Conservation (phyloP, 2,113 vertebrate species). For the Tragelaphus imberbis region DNA sequence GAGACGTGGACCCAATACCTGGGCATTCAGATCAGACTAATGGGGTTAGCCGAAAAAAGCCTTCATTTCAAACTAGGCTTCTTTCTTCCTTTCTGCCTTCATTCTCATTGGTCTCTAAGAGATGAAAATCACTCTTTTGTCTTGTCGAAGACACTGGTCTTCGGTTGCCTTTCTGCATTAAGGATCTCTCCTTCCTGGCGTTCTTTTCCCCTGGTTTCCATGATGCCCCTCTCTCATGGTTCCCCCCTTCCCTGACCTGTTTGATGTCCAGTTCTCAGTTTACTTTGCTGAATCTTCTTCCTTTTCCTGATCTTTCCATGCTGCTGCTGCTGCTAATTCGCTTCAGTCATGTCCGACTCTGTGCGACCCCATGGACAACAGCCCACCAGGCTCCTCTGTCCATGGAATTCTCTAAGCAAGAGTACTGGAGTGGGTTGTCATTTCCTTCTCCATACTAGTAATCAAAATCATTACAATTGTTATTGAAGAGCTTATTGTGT, state of each 20-base stretch:
- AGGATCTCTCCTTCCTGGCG: background rate
- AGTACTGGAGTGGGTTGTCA: background rate
- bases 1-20: background rate
- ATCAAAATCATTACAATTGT: background rate
- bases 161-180: background rate
- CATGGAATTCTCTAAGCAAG: background rate
- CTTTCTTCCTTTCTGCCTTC: conserved; percentile 9
- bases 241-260: background rate
- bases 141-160: conserved; percentile 4
- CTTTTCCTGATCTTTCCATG: background rate
- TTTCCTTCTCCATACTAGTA: background rate
- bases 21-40: background rate
- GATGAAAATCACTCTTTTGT: conserved; percentile 33
- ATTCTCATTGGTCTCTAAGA: background rate
- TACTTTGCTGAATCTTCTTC: background rate
- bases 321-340: background rate
- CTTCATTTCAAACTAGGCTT: background rate
- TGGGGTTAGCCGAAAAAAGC: background rate
- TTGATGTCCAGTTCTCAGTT: background rate
- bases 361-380: background rate
- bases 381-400: background rate
- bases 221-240: background rate
- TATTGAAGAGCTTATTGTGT: background rate
- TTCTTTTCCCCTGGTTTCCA: conserved; percentile 45
- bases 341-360: background rate